Base-by-base conservation (phyloP, 2,888 invertebrate genomes). In the Mesopsocus fuscifrons region DNA sequence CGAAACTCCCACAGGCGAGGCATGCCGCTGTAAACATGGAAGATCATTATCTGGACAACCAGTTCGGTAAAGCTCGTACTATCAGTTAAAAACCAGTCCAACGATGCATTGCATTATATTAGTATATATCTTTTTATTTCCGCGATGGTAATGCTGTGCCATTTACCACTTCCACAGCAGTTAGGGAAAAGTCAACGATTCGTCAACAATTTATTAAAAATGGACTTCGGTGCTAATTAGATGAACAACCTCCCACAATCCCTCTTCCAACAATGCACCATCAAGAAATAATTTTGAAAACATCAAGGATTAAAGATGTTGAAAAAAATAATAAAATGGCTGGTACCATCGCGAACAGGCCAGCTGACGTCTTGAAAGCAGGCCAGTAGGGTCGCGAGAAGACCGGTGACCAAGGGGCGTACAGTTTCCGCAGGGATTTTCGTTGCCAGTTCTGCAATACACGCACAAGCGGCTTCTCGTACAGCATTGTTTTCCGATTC, bases 351-450 rank as follows among this genome's bases (percentile, higher is more conserved):
- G 51, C 69, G 53, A 13, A 69, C 69, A 44, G 68, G 67, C 69
- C 69, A 69, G 50, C 65, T 66, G 42, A 67, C 65, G 56, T 69
- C 68, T 49, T 58, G 57, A 51, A 69, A 68, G 49, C 66, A 68
- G 2, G 57, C 52, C 15, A 66, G 50, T 11, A 69, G 54, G 2
- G 66, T 62, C 40, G 60, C 57, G 33, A 68, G 51, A 5, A 69
- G 53, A 21, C 47, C 49, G 17, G 55, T 49, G n/a, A 67, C 62
- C 50, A 58, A 55, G 1, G 64, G 61, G 30, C 58, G 51, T 2
- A 66, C 60, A 21, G 55, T 54, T n/a, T 52, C 50, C 5, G 50
- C 48, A 15, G 55, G 51, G 15, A 61, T 54, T 51, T 69, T 69
- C 2, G 60, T 55, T 8, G 64, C 67, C 20, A 69, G 56, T 50